Percentiles rank a stretch among this genome's conserved stretches.
phyloP scores from a whole-genome alignment of 2,797 vertebrate species.

The Aselliscus stoliczkanus region DNA sequence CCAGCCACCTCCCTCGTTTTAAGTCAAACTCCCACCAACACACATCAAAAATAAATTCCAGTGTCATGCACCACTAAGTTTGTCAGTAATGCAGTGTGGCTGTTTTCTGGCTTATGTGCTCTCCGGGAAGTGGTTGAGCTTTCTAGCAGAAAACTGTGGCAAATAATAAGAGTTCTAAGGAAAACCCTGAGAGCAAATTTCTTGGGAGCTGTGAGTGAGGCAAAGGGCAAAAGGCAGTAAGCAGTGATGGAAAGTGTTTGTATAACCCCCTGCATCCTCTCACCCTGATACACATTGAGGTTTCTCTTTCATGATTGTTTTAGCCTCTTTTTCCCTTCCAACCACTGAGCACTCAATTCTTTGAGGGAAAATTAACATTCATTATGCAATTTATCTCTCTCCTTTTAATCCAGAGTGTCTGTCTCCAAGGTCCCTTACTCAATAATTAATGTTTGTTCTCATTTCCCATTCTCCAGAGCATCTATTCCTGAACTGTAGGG shows the following conservation, averaged over 20 bases:
- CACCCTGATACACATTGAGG: neutral
- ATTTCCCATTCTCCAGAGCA: conserved; percentile 66
- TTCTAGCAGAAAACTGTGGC: neutral
- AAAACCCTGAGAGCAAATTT: neutral
- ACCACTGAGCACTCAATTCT: conserved; percentile 65
- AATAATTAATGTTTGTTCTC: conserved; percentile 76
- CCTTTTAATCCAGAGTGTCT: conserved; percentile 73
- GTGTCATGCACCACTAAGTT: neutral
- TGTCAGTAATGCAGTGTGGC: neutral
- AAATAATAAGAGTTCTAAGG: neutral
- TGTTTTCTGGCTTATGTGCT: neutral
- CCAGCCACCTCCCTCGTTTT: neutral
- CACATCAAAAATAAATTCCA: neutral
- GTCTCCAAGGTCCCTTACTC: conserved; percentile 71
- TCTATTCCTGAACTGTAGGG: conserved; percentile 61
- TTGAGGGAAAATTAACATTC: conserved; percentile 73
- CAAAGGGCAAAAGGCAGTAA: neutral
- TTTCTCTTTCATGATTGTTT: conserved; percentile 64
- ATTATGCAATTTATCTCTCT: conserved; percentile 72
- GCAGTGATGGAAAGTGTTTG: conserved; percentile 7
- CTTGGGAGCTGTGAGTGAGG: neutral
- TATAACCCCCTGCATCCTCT: neutral
- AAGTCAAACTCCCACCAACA: neutral
- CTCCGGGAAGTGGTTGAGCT: neutral
- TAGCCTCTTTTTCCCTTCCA: conserved; percentile 57